Percentiles rank a stretch among this genome's conserved stretches.
These are phyloP conservation scores for Artemia sinica DNA, from an alignment of 2,888 invertebrate genomes.

Conservation along the genomic window DNA sequence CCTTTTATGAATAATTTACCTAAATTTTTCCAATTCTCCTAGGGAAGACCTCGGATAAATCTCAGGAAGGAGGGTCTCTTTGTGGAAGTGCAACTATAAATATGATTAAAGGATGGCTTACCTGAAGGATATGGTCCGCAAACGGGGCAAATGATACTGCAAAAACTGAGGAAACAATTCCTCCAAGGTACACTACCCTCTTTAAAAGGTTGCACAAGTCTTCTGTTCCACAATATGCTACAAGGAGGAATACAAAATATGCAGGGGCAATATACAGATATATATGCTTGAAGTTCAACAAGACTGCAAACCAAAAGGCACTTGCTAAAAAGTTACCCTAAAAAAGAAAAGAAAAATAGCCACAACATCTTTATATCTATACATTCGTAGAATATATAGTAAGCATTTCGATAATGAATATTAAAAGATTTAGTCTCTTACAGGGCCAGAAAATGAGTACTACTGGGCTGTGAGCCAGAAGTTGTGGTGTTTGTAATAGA, in stretches of 20 bases:
- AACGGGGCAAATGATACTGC: slow-evolving; percentile 73
- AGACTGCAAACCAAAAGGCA: slow-evolving; percentile 61
- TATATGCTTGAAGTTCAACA: slow-evolving; percentile 92
- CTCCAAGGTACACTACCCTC: slow-evolving; percentile 43
- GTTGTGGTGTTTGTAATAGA: no score
- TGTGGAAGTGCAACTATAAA: no score
- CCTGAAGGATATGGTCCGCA: slow-evolving; percentile 53
- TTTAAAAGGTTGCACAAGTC: slow-evolving; percentile 16
- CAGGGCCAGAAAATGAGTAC: no score
- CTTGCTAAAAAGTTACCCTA: slow-evolving; percentile 48
- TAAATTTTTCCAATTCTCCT: no score
- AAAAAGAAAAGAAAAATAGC: slow-evolving; percentile 31
- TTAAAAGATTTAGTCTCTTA: no score
- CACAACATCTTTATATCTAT: neutral
- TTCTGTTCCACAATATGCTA: slow-evolving; percentile 46
- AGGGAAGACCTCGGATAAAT: no score
- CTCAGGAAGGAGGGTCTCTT: no score
- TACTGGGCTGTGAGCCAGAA: no score
- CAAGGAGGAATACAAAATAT: slow-evolving; percentile 63
- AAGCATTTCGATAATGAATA: no score
- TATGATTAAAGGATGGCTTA: slow-evolving; percentile 32
- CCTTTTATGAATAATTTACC: no score
- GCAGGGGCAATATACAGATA: slow-evolving; percentile 89
- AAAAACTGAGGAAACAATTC: slow-evolving; percentile 49
- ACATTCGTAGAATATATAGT: no score